Evolutionary conservation across 2,888 invertebrate species (phyloP).

Genomic region (Taenaris catops): DNA sequence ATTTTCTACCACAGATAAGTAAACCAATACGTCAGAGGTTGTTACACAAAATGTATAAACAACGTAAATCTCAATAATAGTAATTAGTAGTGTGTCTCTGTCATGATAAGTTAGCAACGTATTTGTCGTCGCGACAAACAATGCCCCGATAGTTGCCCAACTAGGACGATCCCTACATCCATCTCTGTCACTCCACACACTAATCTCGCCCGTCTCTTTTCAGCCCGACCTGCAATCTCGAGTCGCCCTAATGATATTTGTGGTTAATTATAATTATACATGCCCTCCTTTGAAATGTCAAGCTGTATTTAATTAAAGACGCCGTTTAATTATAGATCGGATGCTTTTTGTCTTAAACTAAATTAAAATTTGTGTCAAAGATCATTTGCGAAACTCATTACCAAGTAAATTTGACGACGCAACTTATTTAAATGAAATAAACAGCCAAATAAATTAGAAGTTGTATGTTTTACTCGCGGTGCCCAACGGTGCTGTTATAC

Average conservation of each 20-base stretch:
- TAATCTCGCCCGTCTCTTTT: conserved; percentile 38
- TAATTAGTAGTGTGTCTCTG: no score
- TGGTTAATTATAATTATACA: conserved; percentile 75
- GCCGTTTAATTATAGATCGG: conserved; percentile 57
- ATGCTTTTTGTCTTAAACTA: conserved; percentile 38
- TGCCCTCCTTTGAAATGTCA: conserved; percentile 78
- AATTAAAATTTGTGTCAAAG: conserved; percentile 10
- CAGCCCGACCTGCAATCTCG: conserved; percentile 54
- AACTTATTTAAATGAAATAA: conserved; percentile 4
- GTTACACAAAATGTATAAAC: no score
- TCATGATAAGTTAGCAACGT: neutral
- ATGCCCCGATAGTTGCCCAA: conserved; percentile 7
- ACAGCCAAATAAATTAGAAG: conserved; percentile 5
- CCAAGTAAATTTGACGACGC: conserved; percentile 1
- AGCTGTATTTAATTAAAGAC: conserved; percentile 73
- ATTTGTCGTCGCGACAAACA: conserved; percentile 21
- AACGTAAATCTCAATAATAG: no score
- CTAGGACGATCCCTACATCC: conserved; percentile 59
- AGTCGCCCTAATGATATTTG: conserved; percentile 77
- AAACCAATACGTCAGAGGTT: no score
- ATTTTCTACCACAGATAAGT: no score
- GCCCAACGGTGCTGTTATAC: no score
- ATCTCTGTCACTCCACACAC: conserved; percentile 50
- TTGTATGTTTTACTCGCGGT: neutral
- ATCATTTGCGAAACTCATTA: conserved; percentile 3